phyloP scores from a whole-genome alignment of 2,888 invertebrate species.

The Anagyrus pseudococci region DNA sequence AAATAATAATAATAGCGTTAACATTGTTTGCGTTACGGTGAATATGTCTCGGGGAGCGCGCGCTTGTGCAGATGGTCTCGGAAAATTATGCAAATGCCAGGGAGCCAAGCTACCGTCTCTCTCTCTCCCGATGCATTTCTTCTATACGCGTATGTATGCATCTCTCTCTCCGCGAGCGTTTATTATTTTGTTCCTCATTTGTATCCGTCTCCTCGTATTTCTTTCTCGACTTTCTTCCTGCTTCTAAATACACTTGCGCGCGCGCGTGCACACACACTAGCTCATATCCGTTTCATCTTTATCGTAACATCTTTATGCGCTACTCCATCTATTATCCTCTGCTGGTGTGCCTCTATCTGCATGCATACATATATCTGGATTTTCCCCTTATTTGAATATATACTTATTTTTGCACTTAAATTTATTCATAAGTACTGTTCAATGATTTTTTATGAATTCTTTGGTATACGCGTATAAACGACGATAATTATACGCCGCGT shows the following conservation, averaged over 20 bases:
- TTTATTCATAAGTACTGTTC: no score
- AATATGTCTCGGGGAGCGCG: neutral
- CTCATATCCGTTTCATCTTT: conserved; percentile 1
- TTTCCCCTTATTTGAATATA: no score
- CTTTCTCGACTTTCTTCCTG: conserved; percentile 6
- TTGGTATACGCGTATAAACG: no score
- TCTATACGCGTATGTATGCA: neutral
- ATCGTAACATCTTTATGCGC: conserved; percentile 17
- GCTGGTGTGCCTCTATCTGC: no score
- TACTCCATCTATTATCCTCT: conserved; percentile 32
- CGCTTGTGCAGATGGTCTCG: no score
- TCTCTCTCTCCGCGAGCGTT: neutral
- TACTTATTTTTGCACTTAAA: no score
- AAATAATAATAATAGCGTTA: conserved; percentile 3
- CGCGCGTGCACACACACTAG: neutral
- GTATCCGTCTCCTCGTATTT: conserved; percentile 2
- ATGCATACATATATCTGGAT: no score
- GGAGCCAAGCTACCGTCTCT: no score
- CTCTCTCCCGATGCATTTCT: no score
- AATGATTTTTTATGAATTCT: no score
- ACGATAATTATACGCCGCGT: no score
- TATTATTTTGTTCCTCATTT: conserved; percentile 13
- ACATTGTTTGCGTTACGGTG: conserved; percentile 6
- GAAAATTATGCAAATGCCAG: conserved; percentile 1
- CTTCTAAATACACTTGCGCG: neutral